A percentile compares a stretch with the other conserved stretches of the same genome.
Conservation (phyloP, 2,113 vertebrate genomes). For the Condylura cristata region DNA sequence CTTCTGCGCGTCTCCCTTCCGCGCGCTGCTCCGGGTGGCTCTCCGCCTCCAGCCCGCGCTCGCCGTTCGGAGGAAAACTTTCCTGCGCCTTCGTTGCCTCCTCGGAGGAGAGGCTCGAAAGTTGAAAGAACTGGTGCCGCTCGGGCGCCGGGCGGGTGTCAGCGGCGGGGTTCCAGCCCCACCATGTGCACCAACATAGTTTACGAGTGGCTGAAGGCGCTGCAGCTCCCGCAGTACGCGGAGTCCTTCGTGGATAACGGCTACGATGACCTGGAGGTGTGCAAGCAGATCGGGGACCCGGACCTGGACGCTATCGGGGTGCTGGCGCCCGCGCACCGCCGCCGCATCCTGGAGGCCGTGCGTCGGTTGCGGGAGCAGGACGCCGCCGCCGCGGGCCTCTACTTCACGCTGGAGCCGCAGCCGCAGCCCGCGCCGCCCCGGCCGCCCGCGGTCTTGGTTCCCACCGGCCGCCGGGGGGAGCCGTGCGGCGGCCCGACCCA, state of each 20-base stretch:
- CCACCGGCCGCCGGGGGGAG: conserved; percentile 86
- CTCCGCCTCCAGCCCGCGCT: neutral
- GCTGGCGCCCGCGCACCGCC: conserved; percentile 92
- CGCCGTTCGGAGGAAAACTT: conserved; percentile 54
- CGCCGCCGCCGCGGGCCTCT: conserved; percentile 92
- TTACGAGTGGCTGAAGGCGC: conserved; percentile 96
- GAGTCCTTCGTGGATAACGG: conserved; percentile 98
- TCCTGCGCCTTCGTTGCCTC: neutral
- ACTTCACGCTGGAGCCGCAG: conserved; percentile 95
- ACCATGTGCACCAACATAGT: conserved; percentile 94
- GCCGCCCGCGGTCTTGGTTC: conserved; percentile 22
- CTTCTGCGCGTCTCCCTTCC: neutral
- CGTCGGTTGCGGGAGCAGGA: conserved; percentile 93
- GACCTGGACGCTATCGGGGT: conserved; percentile 99
- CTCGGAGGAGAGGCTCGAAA: conserved; percentile 57
- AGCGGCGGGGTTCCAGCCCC: neutral
- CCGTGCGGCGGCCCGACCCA: conserved; percentile 81
- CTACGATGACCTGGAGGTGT: conserved; percentile 98
- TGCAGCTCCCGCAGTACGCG: conserved; percentile 95
- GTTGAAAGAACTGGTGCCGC: conserved; percentile 52
- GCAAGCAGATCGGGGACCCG: conserved; percentile 98
- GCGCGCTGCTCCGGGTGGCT: neutral
- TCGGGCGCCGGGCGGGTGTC: neutral
- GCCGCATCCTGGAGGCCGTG: conserved; percentile 94
- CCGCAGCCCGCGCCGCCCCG: conserved; percentile 59